Base-by-base conservation (phyloP, 2,888 invertebrate species). In the Campoletis raptor region DNA sequence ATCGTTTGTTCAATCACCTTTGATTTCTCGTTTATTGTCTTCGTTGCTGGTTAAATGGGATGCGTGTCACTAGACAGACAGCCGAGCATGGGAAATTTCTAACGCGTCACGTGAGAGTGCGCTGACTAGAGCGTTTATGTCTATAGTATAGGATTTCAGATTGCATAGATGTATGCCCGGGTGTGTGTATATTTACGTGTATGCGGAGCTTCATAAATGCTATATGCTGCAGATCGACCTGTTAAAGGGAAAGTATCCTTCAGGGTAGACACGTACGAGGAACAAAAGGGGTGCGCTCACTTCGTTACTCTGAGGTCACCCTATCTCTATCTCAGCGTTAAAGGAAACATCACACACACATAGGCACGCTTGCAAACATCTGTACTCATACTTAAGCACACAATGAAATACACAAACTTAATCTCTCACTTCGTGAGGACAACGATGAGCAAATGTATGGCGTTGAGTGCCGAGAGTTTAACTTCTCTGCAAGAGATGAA, bases 231-330 rank as follows among this genome's bases (percentile, higher is more conserved):
- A 77, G 66, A 81, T 85, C 81, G 79, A 81, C 52, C 78, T 64
- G 73, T 87, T 88, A 85, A 88, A 88, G 87, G 80, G 88, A 85
- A 87, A 72, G 85, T 88, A 84, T 78, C 85, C 76, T 87, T 82
- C 64, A 45, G 57, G 37, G 45, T 21, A 66, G 52, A 40, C 45
- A 78, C 72, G 54, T 78, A 18, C 66, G 48, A 64, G 37, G 57
- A 80, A 84, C 76, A 84, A 83, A 79, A 79, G 61, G 10, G 48
- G 78, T 21, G 12, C 12, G 21, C 37, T 70, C 12, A n/a, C 61
- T 18, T 52, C 52, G 37, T 76, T 54, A 70, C 69, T 76, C 30
- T 48, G 37, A 45, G 36, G 69, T 78, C 42, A 69, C 64, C 73
- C 72, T 82, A 61, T 74, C 78, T 67, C 61, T 67, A 42, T 82